A percentile compares a stretch with the other conserved stretches of the same genome.
Evolutionary conservation across 2,888 invertebrate species (phyloP).

Genomic region (Euplagia quadripunctaria): DNA sequence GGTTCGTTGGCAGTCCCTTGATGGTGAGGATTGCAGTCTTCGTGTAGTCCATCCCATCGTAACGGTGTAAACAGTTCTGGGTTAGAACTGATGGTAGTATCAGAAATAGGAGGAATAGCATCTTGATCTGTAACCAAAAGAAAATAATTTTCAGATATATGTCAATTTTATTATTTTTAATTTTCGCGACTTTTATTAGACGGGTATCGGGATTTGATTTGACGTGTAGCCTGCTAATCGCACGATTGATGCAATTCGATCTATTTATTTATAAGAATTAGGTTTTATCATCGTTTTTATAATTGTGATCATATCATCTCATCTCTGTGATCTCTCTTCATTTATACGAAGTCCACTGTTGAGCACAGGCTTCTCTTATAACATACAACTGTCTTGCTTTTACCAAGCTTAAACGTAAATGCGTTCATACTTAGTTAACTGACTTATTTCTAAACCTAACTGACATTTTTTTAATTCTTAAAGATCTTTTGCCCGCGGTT

Average conservation of each 20-base stretch:
- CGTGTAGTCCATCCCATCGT: slow-evolving; percentile 63
- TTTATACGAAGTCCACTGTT: too few species aligned
- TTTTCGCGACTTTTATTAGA: neutral
- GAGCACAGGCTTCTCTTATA: too few species aligned
- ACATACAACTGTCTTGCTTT: too few species aligned
- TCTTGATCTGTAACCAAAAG: slow-evolving; percentile 56
- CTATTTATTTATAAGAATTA: neutral
- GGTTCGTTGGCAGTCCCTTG: slow-evolving; percentile 79
- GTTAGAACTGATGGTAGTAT: slow-evolving; percentile 62
- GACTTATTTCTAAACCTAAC: too few species aligned
- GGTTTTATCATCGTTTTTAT: neutral
- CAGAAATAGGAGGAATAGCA: slow-evolving; percentile 70
- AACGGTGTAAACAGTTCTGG: slow-evolving; percentile 69
- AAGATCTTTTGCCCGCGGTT: too few species aligned
- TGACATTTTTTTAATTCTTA: too few species aligned
- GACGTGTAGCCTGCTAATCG: too few species aligned
- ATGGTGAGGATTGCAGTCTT: slow-evolving; percentile 72
- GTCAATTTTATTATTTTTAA: neutral
- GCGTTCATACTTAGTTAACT: too few species aligned
- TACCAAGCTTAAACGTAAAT: too few species aligned
- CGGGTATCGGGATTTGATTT: too few species aligned
- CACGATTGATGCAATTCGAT: neutral
- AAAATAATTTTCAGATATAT: neutral
- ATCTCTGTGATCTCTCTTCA: too few species aligned
- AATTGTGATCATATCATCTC: too few species aligned